phyloP scores from a whole-genome alignment of 2,797 vertebrate species.

The Characodon lateralis region DNA sequence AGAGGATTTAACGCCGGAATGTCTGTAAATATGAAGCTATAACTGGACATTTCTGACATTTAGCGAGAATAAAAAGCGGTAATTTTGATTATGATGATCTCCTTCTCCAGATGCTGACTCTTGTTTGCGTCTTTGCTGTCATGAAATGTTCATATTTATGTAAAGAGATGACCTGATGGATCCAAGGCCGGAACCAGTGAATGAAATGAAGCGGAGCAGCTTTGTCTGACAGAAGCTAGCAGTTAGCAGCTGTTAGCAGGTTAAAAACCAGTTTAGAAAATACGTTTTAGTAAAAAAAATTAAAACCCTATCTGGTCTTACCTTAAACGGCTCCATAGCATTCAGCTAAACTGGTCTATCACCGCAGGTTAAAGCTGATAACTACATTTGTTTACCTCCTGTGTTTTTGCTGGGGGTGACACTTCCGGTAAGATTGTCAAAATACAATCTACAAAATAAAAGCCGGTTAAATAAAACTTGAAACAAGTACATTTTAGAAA shows the following conservation, averaged over 20 bases:
- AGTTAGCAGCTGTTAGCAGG: conserved; percentile 4
- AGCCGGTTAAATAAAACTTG: not conserved
- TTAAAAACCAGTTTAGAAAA: not conserved
- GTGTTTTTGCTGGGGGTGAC: not conserved
- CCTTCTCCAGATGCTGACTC: not conserved
- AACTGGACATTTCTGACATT: not conserved
- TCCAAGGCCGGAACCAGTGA: not conserved
- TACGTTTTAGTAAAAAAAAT: not conserved
- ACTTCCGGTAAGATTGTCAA: conserved; percentile 36
- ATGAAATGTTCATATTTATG: not conserved
- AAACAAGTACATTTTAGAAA: not conserved
- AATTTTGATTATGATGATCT: not conserved
- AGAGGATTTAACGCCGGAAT: not conserved
- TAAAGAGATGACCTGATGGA: not conserved
- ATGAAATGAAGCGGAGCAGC: not conserved
- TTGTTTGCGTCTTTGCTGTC: not conserved
- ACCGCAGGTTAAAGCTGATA: not conserved
- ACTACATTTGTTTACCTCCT: not conserved
- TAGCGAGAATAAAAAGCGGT: not conserved
- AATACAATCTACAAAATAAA: conserved; percentile 28
- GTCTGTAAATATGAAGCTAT: not conserved
- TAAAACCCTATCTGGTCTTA: conserved; percentile 1
- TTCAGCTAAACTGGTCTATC: not conserved
- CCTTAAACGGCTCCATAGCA: conserved; percentile 9
- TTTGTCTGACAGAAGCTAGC: not conserved